Conservation (phyloP, 37 sponge, comb jelly and placozoan species). For the Lycopodina hypogea region DNA sequence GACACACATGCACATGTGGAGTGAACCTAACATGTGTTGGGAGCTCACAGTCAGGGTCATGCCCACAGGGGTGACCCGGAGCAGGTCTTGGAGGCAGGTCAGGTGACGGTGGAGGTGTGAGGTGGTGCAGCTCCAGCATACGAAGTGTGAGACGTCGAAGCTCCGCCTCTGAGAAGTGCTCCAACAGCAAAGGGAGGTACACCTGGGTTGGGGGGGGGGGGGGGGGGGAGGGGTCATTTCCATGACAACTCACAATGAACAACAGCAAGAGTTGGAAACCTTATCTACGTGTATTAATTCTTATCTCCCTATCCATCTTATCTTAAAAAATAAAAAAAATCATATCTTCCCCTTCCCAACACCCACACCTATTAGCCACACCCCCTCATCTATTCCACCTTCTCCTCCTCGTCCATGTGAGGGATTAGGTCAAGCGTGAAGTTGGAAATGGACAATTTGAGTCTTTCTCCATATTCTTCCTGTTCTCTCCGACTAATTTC, state of each 20-base stretch:
- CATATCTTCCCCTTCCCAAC: too few relatives aligned
- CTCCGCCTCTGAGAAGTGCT: constrained; percentile 63
- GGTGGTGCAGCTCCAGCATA: constrained; percentile 59
- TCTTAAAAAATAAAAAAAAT: too few relatives aligned
- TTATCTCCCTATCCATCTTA: too few relatives aligned
- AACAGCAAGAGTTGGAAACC: too few relatives aligned
- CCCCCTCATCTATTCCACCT: constrained; percentile 35
- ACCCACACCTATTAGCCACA: too few relatives aligned
- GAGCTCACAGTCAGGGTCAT: too few relatives aligned
- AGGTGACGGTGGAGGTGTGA: not conserved
- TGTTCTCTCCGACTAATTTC: constrained; percentile 9
- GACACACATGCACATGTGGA: too few relatives aligned
- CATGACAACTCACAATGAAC: too few relatives aligned
- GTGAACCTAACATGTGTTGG: too few relatives aligned
- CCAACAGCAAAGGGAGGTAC: constrained; percentile 72
- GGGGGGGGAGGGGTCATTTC: not conserved
- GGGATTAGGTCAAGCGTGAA: constrained; percentile 77
- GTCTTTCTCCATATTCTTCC: constrained; percentile 39
- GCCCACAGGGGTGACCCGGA: too few relatives aligned
- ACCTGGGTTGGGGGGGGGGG: constrained; percentile 35
- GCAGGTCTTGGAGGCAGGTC: too few relatives aligned
- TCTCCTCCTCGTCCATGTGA: constrained; percentile 85
- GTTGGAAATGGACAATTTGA: constrained; percentile 49
- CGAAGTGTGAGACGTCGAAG: constrained; percentile 39
- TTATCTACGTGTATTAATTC: too few relatives aligned